These are phyloP conservation scores for Rhyacophila evoluta DNA, from an alignment of 2,888 invertebrate species.

Conservation along the genomic window DNA sequence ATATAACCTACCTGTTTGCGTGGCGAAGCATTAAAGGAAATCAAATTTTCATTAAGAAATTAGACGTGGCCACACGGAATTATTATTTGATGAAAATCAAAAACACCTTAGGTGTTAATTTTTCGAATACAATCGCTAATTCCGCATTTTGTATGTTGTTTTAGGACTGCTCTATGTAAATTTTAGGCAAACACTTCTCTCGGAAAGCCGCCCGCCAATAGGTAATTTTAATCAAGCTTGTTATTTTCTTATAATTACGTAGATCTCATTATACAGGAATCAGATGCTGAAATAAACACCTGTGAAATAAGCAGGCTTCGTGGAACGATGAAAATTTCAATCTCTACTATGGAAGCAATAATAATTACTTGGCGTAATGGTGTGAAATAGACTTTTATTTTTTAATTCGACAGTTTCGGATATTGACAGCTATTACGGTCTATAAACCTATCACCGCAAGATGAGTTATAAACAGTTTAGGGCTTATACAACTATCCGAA, in stretches of 20 bases:
- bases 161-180: not conserved
- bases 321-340: too few relatives aligned
- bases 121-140: conserved; percentile 14
- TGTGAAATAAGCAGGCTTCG: too few relatives aligned
- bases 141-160: conserved; percentile 10
- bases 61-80: not conserved
- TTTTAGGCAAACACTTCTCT: conserved; percentile 6
- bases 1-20: too few relatives aligned
- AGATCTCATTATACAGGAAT: not conserved
- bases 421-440: too few relatives aligned
- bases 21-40: not conserved
- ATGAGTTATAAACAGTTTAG: too few relatives aligned
- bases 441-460: too few relatives aligned
- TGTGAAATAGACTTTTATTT: too few relatives aligned
- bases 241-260: not conserved
- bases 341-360: too few relatives aligned
- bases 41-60: conserved; percentile 7
- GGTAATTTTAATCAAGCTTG: not conserved
- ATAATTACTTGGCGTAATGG: too few relatives aligned
- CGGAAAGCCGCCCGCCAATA: not conserved
- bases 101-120: conserved; percentile 16
- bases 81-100: conserved; percentile 20
- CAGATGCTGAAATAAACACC: not conserved
- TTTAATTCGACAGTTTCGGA: too few relatives aligned
- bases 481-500: too few relatives aligned